phyloP scores from a whole-genome alignment of 2,797 vertebrate species.

The Dryobates pubescens region DNA sequence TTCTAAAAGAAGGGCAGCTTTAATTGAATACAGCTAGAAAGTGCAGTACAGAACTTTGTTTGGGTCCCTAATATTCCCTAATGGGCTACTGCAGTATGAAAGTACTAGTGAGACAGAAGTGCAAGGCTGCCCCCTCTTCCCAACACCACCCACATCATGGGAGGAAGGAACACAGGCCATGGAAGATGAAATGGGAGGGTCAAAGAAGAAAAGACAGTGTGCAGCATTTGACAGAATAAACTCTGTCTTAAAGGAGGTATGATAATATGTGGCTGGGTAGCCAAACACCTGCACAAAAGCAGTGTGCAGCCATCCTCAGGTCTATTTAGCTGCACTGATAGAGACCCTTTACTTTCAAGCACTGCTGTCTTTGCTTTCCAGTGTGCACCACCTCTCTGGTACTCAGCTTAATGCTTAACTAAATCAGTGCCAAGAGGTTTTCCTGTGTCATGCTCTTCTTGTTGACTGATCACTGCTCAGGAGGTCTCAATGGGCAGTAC shows the following conservation, averaged over 20 bases:
- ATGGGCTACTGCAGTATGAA: background rate
- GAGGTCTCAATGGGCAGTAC: background rate
- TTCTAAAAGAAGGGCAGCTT: background rate
- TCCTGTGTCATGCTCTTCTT: background rate
- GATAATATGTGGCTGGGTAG: background rate
- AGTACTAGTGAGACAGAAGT: background rate
- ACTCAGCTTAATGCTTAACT: background rate
- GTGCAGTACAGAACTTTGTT: background rate
- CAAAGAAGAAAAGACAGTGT: background rate
- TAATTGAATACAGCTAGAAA: background rate
- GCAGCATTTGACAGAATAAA: background rate
- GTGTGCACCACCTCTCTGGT: background rate
- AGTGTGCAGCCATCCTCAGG: background rate
- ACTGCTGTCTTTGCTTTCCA: background rate
- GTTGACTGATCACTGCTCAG: constrained; percentile 7
- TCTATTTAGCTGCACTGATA: background rate
- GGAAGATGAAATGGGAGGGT: background rate
- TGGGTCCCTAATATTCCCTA: background rate
- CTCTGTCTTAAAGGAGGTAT: background rate
- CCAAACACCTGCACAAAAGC: background rate
- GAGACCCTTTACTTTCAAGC: background rate
- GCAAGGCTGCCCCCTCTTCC: background rate
- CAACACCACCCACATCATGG: background rate
- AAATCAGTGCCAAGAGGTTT: background rate
- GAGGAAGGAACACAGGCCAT: background rate